phyloP scores from a whole-genome alignment of 1,140 invertebrate species.

The Triops longicaudatus region DNA sequence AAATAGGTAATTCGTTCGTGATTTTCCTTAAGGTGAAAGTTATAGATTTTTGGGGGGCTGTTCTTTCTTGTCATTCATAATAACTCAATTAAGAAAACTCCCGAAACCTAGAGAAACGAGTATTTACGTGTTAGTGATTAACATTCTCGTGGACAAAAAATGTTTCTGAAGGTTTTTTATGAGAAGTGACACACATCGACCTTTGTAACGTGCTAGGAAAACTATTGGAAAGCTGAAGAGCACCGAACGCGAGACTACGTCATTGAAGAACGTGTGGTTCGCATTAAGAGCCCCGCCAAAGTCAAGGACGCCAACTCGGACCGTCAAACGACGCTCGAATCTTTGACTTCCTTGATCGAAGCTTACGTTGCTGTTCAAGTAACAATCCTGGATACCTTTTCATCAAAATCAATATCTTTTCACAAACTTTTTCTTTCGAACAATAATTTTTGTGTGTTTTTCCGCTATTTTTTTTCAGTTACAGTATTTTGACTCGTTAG shows the following conservation, averaged over 20 bases:
- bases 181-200: too few species aligned
- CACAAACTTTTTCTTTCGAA: too few species aligned
- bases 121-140: too few species aligned
- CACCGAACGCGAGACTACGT: background rate
- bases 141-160: too few species aligned
- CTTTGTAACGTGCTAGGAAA: background rate
- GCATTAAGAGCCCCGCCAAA: background rate
- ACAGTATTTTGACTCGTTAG: too few species aligned
- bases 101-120: background rate
- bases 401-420: too few species aligned
- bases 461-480: too few species aligned
- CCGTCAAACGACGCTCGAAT: background rate
- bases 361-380: background rate
- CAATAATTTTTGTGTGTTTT: too few species aligned
- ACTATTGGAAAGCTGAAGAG: slow-evolving; percentile 8
- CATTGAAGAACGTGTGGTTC: background rate
- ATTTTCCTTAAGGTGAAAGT: too few species aligned
- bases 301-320: background rate
- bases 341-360: background rate
- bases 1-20: too few species aligned
- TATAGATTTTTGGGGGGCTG: background rate
- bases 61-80: background rate
- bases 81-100: background rate
- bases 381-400: background rate
- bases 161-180: too few species aligned